A percentile compares a stretch with the other conserved stretches of the same genome.
Evolutionary conservation across 1,140 invertebrate species (phyloP).

Genomic region (Cherax quadricarinatus): DNA sequence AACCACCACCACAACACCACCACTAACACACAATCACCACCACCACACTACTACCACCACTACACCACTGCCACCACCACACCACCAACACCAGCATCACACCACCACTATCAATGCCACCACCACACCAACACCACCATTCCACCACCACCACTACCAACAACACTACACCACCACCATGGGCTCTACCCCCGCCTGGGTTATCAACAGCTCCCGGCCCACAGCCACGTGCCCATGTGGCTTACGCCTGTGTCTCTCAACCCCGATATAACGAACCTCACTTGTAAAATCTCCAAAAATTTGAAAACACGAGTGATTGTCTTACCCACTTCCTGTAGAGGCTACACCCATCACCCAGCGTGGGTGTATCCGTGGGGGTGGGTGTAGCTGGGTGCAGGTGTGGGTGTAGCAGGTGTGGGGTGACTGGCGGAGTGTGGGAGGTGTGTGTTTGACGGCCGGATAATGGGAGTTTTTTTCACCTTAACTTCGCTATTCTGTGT

Average conservation of each 20-base stretch:
- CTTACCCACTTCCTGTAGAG: no score
- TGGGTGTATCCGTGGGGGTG: background rate
- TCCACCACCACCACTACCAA: background rate
- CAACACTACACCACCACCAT: conserved; percentile 11
- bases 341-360: background rate
- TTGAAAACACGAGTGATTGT: no score
- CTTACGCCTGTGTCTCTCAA: background rate
- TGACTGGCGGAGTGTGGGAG: background rate
- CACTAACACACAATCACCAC: background rate
- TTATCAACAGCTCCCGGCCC: conserved; percentile 24
- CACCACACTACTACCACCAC: background rate
- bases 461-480: conserved; percentile 15
- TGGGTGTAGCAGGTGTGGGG: background rate
- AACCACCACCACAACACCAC: background rate
- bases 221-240: conserved; percentile 9
- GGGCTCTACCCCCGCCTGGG: background rate
- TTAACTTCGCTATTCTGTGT: conserved; percentile 56
- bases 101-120: background rate
- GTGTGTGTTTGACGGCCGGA: conserved; percentile 55
- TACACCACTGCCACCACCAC: background rate
- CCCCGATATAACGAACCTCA: conserved; percentile 2
- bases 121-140: background rate
- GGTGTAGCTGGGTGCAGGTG: no score
- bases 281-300: no score
- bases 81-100: background rate